A percentile compares a stretch with the other conserved stretches of the same genome.
These are phyloP conservation scores for Cyclargus thomasi DNA, from an alignment of 1,140 invertebrate species.

Conservation along the genomic window DNA sequence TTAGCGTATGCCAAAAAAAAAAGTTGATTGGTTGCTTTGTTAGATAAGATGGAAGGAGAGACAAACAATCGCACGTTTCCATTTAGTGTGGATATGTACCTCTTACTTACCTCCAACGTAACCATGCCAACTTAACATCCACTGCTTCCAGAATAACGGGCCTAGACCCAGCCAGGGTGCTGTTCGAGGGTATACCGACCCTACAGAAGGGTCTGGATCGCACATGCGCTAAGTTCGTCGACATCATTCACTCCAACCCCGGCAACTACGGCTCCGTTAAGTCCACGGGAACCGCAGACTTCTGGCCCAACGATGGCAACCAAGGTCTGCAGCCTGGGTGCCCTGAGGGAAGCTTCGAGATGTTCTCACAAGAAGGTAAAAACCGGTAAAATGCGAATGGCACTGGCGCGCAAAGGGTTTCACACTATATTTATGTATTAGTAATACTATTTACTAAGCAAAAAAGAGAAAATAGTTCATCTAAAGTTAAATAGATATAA, in stretches of 20 bases:
- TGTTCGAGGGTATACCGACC: constrained; percentile 52
- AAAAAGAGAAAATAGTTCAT: no score
- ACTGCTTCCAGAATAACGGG: constrained; percentile 62
- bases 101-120: no score
- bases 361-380: constrained; percentile 53
- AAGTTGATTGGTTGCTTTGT: no score
- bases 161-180: constrained; percentile 70
- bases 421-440: no score
- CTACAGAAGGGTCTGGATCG: constrained; percentile 41
- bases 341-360: constrained; percentile 42
- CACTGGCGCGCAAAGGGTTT: no score
- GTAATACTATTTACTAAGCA: no score
- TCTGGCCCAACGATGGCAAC: constrained; percentile 78
- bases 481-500: no score
- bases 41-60: no score
- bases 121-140: neutral
- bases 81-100: no score
- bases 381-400: no score
- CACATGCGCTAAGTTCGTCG: constrained; percentile 73
- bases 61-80: no score
- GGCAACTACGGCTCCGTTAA: constrained; percentile 66
- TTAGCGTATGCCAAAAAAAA: no score
- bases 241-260: constrained; percentile 76
- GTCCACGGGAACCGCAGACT: constrained; percentile 77
- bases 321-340: constrained; percentile 80